A percentile compares a stretch with the other conserved stretches of the same genome.
phyloP scores from a whole-genome alignment of 2,113 vertebrate genomes.

The Megaptera novaeangliae region DNA sequence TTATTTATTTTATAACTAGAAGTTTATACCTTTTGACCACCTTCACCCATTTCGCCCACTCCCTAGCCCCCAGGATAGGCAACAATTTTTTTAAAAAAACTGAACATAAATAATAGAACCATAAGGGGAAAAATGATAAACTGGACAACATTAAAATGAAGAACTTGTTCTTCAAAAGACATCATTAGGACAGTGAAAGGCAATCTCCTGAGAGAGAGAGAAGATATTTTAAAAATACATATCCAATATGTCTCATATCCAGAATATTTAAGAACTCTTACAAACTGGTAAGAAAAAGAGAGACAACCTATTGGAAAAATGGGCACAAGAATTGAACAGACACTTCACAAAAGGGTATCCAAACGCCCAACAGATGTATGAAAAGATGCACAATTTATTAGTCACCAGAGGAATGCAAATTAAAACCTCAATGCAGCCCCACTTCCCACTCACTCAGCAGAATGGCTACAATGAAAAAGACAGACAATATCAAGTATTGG shows the following conservation, averaged over 20 bases:
- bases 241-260: neutral
- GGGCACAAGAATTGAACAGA: neutral
- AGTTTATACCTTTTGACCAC: neutral
- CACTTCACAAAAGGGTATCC: neutral
- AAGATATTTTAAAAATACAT: neutral
- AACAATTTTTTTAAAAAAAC: neutral
- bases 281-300: neutral
- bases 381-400: neutral
- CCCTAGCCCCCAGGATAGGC: neutral
- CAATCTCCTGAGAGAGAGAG: neutral
- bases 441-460: neutral
- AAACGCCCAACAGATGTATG: neutral
- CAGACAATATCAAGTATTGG: neutral
- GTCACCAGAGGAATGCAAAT: slow-evolving; percentile 13
- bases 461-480: neutral
- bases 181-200: neutral
- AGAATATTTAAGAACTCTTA: neutral
- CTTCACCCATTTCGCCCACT: neutral
- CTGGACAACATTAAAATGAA: neutral
- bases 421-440: neutral
- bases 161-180: neutral
- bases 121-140: neutral
- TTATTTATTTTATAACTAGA: neutral
- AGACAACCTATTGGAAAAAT: neutral
- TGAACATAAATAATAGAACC: neutral